Evolutionary conservation across 2,888 invertebrate genomes (phyloP), one percentile per base, ranked within the genome.

Genomic region (Andrena flavipes): DNA sequence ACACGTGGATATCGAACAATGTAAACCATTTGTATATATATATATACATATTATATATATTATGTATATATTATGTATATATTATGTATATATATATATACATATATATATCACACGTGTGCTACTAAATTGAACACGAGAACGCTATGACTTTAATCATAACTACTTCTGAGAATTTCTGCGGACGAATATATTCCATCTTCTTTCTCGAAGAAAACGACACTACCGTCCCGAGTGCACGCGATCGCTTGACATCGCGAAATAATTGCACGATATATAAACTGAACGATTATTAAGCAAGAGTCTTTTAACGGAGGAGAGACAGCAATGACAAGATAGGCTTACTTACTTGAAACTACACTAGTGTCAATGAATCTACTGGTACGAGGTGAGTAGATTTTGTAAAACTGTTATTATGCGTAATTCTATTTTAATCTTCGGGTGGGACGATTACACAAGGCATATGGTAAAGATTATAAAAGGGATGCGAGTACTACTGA

Each of bases 331-430:
- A 91, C 93, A 92, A 93, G 93, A 92, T 92, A 92, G 91, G 89
- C 90, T 93, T 92, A 92, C 93, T 92, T 93, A 92, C 92, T 93
- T 92, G 92, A 94, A 92, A 91, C 92, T 92, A 89, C 93, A 89
- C 93, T 93, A 93, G 88, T 56, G 56, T 88, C 92, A 92, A 92
- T 92, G 91, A 92, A 90, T 71, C 91, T 90, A 88, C 91, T 89
- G 88, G 84, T 87, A 87, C 81, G 89, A 94, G 94, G 94, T 94
- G 94, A 94, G 94, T 94, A 94, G 92, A 92, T 83, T 91, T 90
- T 90, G 92, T 91, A 91, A 92, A 91, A 93, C 91, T 91, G 92
- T 92, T 93, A 91, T 90, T 92, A 92, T 90, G 88, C 89, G 86
- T 91, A 91, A 91, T 92, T 89, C 84, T 89, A 90, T 79, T 84